phyloP scores from a whole-genome alignment of 2,113 vertebrate genomes.

The Piprites chloris region DNA sequence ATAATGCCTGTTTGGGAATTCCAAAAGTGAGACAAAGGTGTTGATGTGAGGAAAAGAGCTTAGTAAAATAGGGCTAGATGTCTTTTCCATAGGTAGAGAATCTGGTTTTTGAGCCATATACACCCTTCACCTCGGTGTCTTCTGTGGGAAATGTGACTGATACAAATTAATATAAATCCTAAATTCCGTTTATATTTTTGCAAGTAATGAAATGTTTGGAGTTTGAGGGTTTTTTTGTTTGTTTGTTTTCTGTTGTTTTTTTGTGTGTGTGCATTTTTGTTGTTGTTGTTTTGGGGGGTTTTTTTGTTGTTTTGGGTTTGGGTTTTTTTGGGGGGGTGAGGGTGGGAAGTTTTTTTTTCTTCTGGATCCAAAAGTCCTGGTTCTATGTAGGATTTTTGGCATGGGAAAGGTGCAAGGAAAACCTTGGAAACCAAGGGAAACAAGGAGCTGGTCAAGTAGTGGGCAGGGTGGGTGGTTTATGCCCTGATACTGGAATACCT shows the following conservation, averaged over 20 bases:
- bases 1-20: not conserved
- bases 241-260: too few species aligned
- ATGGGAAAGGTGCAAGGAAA: not conserved
- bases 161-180: not conserved
- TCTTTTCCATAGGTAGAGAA: not conserved
- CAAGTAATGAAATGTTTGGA: not conserved
- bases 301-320: too few species aligned
- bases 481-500: not conserved
- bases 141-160: not conserved
- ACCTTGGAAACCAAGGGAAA: too few species aligned
- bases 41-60: not conserved
- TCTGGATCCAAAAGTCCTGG: not conserved
- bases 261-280: too few species aligned
- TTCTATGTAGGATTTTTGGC: rapidly evolving
- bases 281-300: too few species aligned
- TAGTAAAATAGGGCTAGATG: not conserved
- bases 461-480: not conserved
- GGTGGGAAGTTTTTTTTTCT: not conserved
- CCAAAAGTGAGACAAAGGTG: not conserved
- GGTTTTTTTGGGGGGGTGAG: too few species aligned
- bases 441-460: not conserved
- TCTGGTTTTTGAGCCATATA: rapidly evolving
- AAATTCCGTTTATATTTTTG: not conserved
- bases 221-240: too few species aligned
- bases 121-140: not conserved